Evolutionary conservation across 2,888 invertebrate species (phyloP), one percentile per base, ranked within the genome.

Genomic region (Anoncus sp.): DNA sequence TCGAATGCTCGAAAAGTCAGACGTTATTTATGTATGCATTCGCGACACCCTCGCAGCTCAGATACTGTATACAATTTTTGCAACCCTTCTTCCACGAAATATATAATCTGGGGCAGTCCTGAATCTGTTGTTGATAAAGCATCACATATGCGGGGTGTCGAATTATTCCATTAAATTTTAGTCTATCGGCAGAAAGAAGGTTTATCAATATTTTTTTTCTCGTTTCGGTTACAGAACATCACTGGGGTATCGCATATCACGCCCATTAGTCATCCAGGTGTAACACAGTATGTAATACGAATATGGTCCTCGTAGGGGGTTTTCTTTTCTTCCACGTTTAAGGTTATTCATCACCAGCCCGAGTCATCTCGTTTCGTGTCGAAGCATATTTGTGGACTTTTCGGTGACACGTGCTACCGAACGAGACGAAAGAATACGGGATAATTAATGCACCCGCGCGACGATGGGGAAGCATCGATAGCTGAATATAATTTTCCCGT

Each of bases 1-100:
- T 82, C 82, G 82, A 84, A 86, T 84, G 84, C 86, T 85, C 84
- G 84, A 82, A 81, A 82, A 83, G 84, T 62, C 59, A 55, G 10
- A 22, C 14, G 3, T 3, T 86, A 83, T 82, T 84, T 85, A 82
- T 84, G n/a, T n/a, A n/a, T 18, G 7, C 16, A 7, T 16, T 45
- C 6, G n/a, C 83, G 84, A 73, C 83, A 83, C 83, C 82, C 84
- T 83, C 69, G 79, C 60, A 60, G 10, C 6, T 63, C 49, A 12
- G 40, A 27, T 6, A 24, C 20, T 1, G 10, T 20, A 57, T n/a
- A n/a, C 60, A 70, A 35, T 49, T 20, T 35, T 40, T 18, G 20
- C 57, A 59, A 49, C 38, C 40, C 38, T 40, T 59, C 5, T 14
- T 18, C 10, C 27, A n/a, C 27, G 20, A 31, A 62, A 53, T 12